Percentiles rank a stretch among this genome's conserved stretches.
Evolutionary conservation across 2,888 invertebrate species (phyloP).

Genomic region (Drosophila neotestacea): DNA sequence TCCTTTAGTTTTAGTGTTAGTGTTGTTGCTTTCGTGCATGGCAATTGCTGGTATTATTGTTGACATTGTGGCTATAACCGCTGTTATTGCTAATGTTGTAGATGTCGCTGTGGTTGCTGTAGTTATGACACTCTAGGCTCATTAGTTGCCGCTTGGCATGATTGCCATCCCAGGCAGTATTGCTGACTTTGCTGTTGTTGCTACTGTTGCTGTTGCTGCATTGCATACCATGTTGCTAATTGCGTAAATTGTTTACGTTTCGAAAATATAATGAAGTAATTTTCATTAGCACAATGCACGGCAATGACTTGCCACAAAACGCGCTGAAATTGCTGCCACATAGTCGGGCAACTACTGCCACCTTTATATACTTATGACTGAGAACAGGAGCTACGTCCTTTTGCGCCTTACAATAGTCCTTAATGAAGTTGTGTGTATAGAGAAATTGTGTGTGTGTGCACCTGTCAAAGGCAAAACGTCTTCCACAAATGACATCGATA

Average conservation of each 20-base stretch:
- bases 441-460: slow-evolving; percentile 47
- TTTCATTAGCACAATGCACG: slow-evolving; percentile 74
- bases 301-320: slow-evolving; percentile 66
- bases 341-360: neutral
- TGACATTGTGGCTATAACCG: slow-evolving; percentile 56
- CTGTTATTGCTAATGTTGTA: slow-evolving; percentile 24
- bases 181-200: slow-evolving; percentile 14
- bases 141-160: slow-evolving; percentile 75
- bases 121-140: slow-evolving; percentile 79
- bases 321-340: slow-evolving; percentile 30
- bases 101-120: slow-evolving; percentile 39
- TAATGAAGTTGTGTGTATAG: slow-evolving; percentile 63
- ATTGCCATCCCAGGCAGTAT: slow-evolving; percentile 44
- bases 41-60: slow-evolving; percentile 53
- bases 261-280: slow-evolving; percentile 78
- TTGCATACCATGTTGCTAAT: slow-evolving; percentile 69
- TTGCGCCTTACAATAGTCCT: slow-evolving; percentile 60
- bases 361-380: slow-evolving; percentile 12
- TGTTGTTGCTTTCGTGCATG: slow-evolving; percentile 43
- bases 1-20: slow-evolving; percentile 58
- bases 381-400: slow-evolving; percentile 24
- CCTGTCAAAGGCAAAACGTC: slow-evolving; percentile 69
- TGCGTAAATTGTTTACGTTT: slow-evolving; percentile 79
- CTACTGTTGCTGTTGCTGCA: slow-evolving; percentile 34
- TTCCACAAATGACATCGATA: slow-evolving; percentile 71